Conservation (phyloP, 2,113 vertebrate species). For the Podarcis muralis region DNA sequence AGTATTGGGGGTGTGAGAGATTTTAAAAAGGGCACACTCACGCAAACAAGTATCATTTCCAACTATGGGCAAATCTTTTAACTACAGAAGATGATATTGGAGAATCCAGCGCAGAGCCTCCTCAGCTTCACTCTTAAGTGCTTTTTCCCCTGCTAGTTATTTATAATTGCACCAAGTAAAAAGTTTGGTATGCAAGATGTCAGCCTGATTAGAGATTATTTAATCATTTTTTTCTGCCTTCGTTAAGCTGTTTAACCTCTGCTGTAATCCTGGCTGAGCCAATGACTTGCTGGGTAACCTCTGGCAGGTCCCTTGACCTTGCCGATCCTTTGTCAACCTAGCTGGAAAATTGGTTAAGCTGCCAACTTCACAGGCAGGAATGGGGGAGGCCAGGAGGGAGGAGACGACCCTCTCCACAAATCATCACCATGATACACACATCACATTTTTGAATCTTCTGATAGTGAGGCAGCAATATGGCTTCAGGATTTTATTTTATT, state of each 20-base stretch:
- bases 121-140: neutral
- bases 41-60: neutral
- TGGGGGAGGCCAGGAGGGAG: neutral
- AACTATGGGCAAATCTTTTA: neutral
- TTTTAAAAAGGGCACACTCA: neutral
- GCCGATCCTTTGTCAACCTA: neutral
- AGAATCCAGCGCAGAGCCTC: neutral
- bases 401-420: neutral
- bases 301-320: neutral
- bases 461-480: neutral
- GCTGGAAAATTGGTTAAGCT: neutral
- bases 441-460: neutral
- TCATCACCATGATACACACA: neutral
- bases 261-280: neutral
- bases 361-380: neutral
- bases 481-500: neutral
- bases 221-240: neutral
- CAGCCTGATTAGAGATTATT: slow-evolving; percentile 6
- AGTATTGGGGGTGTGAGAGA: neutral
- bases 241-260: slow-evolving; percentile 19
- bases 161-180: slow-evolving; percentile 10
- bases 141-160: neutral
- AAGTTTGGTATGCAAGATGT: slow-evolving; percentile 1
- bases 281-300: neutral
- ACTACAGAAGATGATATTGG: no score